A percentile compares a stretch with the other conserved stretches of the same genome.
Conservation (phyloP, 1,140 invertebrate species). For the Diachasmimorpha longicaudata region DNA sequence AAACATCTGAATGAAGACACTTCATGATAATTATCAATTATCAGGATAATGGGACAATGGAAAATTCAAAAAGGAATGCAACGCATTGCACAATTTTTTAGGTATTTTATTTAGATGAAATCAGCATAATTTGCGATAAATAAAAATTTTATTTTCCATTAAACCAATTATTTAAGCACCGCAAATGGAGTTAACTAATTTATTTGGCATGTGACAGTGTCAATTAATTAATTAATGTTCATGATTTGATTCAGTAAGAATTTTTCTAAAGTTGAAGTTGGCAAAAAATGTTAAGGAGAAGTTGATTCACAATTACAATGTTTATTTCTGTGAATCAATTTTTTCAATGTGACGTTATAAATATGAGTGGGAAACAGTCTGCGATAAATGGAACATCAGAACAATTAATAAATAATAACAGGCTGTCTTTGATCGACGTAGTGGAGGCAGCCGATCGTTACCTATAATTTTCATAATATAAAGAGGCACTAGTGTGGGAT, state of each 20-base stretch:
- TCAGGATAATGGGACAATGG: neutral
- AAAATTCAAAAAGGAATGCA: neutral
- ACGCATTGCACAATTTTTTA: neutral
- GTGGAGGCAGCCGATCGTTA: neutral
- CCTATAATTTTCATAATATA: conserved; percentile 2
- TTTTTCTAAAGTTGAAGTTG: too few species aligned
- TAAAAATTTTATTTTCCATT: too few species aligned
- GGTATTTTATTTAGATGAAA: too few species aligned
- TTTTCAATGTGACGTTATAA: neutral
- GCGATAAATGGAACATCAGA: neutral
- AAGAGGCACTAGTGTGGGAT: neutral
- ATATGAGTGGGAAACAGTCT: neutral
- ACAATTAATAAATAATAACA: neutral
- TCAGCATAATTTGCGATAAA: too few species aligned
- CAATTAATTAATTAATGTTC: too few species aligned
- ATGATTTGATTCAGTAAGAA: too few species aligned
- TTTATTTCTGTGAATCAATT: too few species aligned
- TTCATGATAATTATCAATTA: neutral
- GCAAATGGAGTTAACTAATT: too few species aligned
- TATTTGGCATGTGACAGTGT: too few species aligned
- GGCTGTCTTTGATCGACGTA: neutral
- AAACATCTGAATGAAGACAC: neutral
- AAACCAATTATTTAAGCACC: too few species aligned
- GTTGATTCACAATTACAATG: neutral
- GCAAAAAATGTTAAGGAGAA: too few species aligned